Conservation (phyloP, 2,888 invertebrate genomes). For the Pollenia labialis region DNA sequence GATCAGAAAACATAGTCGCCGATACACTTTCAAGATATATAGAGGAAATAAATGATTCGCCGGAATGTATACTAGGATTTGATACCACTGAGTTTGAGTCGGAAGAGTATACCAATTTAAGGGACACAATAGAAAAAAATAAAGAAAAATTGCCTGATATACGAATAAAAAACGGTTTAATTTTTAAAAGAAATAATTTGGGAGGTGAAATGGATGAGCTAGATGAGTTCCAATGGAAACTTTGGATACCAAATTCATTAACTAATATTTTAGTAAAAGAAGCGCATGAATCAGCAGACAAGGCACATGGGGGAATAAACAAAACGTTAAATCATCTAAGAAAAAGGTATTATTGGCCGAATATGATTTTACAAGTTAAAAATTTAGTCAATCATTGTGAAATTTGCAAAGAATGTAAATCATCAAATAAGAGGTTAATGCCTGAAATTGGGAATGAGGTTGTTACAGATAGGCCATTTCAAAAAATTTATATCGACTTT, state of each 20-base stretch:
- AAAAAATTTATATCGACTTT: background rate
- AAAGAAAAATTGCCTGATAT: constrained; percentile 13
- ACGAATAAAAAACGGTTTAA: constrained; percentile 4
- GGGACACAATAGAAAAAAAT: background rate
- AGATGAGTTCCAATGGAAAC: constrained; percentile 53
- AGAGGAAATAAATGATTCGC: background rate
- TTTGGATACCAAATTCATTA: constrained; percentile 48
- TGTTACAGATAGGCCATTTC: background rate
- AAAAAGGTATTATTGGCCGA: constrained; percentile 32
- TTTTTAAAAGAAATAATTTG: no score
- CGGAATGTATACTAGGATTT: no score
- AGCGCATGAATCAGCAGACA: constrained; percentile 50
- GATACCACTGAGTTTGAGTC: constrained; percentile 1
- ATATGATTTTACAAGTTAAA: background rate
- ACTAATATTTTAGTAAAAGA: constrained; percentile 21
- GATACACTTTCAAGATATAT: constrained; percentile 44
- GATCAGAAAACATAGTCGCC: constrained; percentile 49
- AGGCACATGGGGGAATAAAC: constrained; percentile 53
- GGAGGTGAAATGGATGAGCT: background rate
- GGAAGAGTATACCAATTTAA: constrained; percentile 11
- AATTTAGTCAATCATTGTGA: background rate
- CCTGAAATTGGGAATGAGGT: background rate
- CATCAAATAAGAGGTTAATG: background rate
- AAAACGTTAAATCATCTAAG: constrained; percentile 38
- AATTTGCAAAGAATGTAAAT: background rate